phyloP scores from a whole-genome alignment of 2,113 vertebrate species.

The Hippocampus zosterae region DNA sequence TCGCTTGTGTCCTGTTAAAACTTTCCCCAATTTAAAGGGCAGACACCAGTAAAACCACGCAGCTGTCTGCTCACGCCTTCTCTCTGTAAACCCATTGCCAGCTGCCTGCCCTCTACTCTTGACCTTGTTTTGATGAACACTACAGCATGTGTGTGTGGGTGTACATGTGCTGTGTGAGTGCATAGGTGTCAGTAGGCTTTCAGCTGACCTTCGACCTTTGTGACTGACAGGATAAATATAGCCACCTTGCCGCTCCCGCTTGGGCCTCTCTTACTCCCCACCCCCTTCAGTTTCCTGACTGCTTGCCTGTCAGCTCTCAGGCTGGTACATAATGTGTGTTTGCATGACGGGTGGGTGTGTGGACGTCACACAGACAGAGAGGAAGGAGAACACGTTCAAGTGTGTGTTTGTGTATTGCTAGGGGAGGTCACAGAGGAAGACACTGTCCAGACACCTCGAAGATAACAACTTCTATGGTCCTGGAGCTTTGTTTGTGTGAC shows the following conservation, averaged over 20 bases:
- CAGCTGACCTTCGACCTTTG: slow-evolving; percentile 51
- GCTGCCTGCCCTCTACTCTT: slow-evolving; percentile 65
- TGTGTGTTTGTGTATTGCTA: slow-evolving; percentile 40
- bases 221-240: slow-evolving; percentile 63
- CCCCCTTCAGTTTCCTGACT: slow-evolving; percentile 62
- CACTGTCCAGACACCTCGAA: slow-evolving; percentile 60
- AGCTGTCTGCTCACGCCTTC: slow-evolving; percentile 55
- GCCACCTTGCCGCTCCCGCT: slow-evolving; percentile 39
- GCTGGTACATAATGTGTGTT: slow-evolving; percentile 19
- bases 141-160: slow-evolving; percentile 28
- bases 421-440: slow-evolving; percentile 53
- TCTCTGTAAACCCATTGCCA: slow-evolving; percentile 56
- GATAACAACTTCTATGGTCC: slow-evolving; percentile 51
- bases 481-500: slow-evolving; percentile 23
- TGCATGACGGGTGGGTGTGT: slow-evolving; percentile 16
- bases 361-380: slow-evolving; percentile 19
- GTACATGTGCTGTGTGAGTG: slow-evolving; percentile 24
- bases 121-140: slow-evolving; percentile 68
- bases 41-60: slow-evolving; percentile 59
- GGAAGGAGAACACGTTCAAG: slow-evolving; percentile 38
- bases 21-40: slow-evolving; percentile 57
- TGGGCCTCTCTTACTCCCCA: slow-evolving; percentile 35
- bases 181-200: slow-evolving; percentile 51
- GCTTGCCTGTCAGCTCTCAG: slow-evolving; percentile 57
- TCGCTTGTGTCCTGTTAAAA: slow-evolving; percentile 60